Evolutionary conservation across 2,113 vertebrate species (phyloP).

Genomic region (Brachyhypopomus gauderio): DNA sequence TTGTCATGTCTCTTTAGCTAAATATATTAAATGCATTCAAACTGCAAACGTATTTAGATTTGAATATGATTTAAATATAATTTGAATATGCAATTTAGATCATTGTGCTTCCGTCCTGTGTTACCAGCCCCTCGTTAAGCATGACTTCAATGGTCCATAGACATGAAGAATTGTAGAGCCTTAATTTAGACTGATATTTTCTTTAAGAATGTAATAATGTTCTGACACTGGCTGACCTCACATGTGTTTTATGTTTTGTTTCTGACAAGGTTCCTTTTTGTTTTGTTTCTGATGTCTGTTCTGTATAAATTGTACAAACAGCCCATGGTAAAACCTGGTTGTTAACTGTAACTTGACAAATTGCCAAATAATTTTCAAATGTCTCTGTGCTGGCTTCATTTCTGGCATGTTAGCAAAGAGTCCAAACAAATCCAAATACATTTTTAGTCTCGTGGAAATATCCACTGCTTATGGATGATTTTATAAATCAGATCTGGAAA

Average conservation of each 20-base stretch:
- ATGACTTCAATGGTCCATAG: background rate
- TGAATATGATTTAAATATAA: too few relatives aligned
- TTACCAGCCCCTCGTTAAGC: background rate
- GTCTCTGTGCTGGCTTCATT: background rate
- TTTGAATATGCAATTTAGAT: constrained; percentile 18
- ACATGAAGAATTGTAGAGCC: background rate
- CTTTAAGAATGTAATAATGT: background rate
- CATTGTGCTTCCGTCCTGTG: constrained; percentile 1
- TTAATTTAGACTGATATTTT: background rate
- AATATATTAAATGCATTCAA: constrained; percentile 47
- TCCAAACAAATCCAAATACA: background rate
- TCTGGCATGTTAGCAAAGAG: background rate
- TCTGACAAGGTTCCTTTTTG: background rate
- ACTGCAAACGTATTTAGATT: constrained; percentile 29
- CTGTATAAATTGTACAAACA: constrained; percentile 24
- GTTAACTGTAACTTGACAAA: background rate
- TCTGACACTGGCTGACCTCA: background rate
- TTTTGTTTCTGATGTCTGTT: background rate
- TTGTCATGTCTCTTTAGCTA: constrained; percentile 48
- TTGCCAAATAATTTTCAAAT: background rate
- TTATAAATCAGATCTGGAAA: background rate
- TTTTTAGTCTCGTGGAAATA: background rate
- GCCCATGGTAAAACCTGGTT: background rate
- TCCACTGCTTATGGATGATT: background rate
- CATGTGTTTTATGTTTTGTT: background rate